Conservation (phyloP, 2,113 vertebrate genomes). For the Notothenia coriiceps region DNA sequence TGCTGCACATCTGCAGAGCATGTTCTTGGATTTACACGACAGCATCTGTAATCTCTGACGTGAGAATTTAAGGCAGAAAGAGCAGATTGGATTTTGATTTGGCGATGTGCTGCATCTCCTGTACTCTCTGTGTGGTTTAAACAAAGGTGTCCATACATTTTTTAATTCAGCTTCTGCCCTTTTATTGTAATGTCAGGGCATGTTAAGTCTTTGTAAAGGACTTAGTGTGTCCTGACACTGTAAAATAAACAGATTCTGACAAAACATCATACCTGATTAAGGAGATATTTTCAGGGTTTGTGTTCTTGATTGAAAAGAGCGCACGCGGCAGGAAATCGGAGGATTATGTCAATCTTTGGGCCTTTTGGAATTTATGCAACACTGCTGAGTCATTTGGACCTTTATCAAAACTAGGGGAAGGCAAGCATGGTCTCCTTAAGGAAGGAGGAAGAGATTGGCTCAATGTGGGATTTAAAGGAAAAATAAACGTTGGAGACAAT, state of each 20-base stretch:
- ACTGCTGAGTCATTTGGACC: slow-evolving; percentile 80
- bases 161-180: slow-evolving; percentile 6
- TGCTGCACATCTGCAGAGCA: slow-evolving; percentile 7
- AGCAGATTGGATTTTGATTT: slow-evolving; percentile 10
- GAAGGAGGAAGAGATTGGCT: slow-evolving; percentile 15
- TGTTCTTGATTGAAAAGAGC: slow-evolving; percentile 48
- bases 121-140: not conserved
- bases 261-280: slow-evolving; percentile 12
- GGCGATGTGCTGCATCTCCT: not conserved
- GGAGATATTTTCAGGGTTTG: slow-evolving; percentile 43
- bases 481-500: slow-evolving; percentile 20
- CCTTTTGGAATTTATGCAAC: slow-evolving; percentile 75
- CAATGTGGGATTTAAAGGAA: slow-evolving; percentile 10
- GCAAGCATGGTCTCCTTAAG: slow-evolving; percentile 53
- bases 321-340: slow-evolving; percentile 56
- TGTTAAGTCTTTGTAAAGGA: slow-evolving; percentile 1
- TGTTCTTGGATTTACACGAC: slow-evolving; percentile 27
- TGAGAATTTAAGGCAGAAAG: slow-evolving; percentile 22
- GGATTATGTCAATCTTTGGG: slow-evolving; percentile 77
- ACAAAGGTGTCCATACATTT: not conserved
- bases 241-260: slow-evolving; percentile 26
- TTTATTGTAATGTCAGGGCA: not conserved
- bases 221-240: slow-evolving; percentile 2
- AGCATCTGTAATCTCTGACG: slow-evolving; percentile 47
- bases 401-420: slow-evolving; percentile 66